These are phyloP conservation scores for Lepus timidus DNA, from an alignment of 2,113 vertebrate genomes.

Conservation along the genomic window DNA sequence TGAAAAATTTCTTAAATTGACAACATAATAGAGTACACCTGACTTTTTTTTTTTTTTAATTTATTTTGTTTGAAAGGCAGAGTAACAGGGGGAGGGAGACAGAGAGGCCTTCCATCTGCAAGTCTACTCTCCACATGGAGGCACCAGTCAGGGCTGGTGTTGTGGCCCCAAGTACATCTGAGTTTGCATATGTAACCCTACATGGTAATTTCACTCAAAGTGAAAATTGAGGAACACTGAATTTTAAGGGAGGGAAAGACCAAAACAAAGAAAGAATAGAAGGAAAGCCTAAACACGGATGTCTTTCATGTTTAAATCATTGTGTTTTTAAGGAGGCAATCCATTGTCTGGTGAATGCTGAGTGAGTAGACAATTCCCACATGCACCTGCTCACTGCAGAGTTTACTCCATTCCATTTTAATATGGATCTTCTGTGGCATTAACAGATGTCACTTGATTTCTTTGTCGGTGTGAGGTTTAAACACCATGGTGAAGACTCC, in stretches of 20 bases:
- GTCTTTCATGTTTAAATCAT: background rate
- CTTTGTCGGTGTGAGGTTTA: background rate
- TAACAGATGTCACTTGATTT: background rate
- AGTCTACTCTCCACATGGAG: too few relatives aligned
- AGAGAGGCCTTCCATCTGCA: too few relatives aligned
- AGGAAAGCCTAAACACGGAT: background rate
- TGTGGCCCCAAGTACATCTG: background rate
- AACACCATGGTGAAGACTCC: background rate
- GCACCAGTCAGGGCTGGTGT: too few relatives aligned
- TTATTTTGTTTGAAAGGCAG: too few relatives aligned
- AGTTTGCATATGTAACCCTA: background rate
- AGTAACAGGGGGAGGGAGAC: too few relatives aligned
- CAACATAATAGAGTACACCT: background rate
- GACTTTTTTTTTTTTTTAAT: background rate
- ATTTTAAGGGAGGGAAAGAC: background rate
- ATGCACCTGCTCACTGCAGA: accelerated
- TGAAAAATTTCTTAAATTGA: conserved; percentile 5
- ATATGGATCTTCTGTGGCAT: background rate
- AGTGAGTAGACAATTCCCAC: background rate
- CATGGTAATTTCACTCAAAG: background rate
- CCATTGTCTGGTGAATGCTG: background rate
- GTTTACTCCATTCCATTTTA: background rate
- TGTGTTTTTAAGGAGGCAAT: background rate
- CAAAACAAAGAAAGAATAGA: background rate
- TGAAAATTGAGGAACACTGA: background rate